A percentile compares a stretch with the other conserved stretches of the same genome.
These are phyloP conservation scores for Heliconius hewitsoni DNA, from an alignment of 1,140 invertebrate species.

Conservation along the genomic window DNA sequence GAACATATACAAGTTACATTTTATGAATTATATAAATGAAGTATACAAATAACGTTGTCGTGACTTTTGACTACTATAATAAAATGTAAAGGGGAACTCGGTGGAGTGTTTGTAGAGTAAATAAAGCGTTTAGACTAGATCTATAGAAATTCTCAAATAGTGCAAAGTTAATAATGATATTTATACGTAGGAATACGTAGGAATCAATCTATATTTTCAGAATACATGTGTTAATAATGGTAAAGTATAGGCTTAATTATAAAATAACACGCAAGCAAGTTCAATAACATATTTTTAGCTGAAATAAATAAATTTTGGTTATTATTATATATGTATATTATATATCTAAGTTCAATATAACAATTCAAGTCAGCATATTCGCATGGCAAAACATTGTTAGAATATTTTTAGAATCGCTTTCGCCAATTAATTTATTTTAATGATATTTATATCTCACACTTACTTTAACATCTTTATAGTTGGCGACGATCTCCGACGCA, in stretches of 20 bases:
- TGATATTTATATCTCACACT: slow-evolving; percentile 55
- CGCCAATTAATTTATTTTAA: neutral
- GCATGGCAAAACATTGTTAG: neutral
- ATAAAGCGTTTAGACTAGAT: neutral
- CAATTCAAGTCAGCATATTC: neutral
- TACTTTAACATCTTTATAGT: slow-evolving; percentile 92
- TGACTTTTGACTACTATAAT: neutral
- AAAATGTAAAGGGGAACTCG: neutral
- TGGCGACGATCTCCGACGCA: slow-evolving; percentile 86
- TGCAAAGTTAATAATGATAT: no score
- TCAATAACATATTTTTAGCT: neutral
- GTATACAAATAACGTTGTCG: neutral
- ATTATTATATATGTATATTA: neutral
- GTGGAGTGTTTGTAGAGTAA: neutral
- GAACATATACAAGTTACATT: neutral
- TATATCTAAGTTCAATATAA: neutral
- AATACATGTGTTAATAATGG: no score
- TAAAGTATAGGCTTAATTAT: neutral
- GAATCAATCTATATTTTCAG: no score
- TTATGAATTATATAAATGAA: neutral
- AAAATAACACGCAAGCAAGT: neutral
- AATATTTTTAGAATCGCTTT: neutral
- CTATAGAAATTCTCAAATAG: neutral
- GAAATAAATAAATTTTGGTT: neutral
- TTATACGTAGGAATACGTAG: no score